Evolutionary conservation across 64 coral and sea anemone species (phyloP), one percentile per base, ranked within the genome.

Genomic region (Dendrophyllia cribrosa): DNA sequence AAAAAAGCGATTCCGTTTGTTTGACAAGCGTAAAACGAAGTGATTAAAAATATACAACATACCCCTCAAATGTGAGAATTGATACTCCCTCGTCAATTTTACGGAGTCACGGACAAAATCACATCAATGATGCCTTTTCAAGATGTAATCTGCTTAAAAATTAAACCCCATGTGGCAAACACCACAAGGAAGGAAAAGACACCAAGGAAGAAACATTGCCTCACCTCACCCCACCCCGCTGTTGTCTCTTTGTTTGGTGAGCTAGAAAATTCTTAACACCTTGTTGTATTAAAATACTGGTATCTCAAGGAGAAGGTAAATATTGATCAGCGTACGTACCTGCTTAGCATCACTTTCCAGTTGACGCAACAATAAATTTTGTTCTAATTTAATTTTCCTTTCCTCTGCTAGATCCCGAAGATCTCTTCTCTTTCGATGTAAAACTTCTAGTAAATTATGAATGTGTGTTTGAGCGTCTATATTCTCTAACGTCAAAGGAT

Each of bases 401-500:
- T 90, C 91, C 23, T 96, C 91, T 0, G 97, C 97, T 51, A 95
- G 77, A 65, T 96, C 97, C 70, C 91, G 83, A 70, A 99, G 92
- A 64, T 96, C 94, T 49, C 97, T 90, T 34, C 97, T 87, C 64
- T 96, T 96, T 12, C 94, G 66, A 77, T 99, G 97, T 74, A 99
- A 96, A 88, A 99, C 91, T 63, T 99, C 97, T 83, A 99, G 82
- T 91, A 99, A 96, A 73, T 99, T 99, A 96, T 96, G 83, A 74
- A 99, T 89, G 49, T 99, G 97, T 22, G 89, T 91, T 77, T 99
- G 97, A 34, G 97, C 97, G 66, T 99, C 97, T 25, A 99, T 99
- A 82, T 96, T 99, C 74, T 99, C 94, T 44, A 89, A 82, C 20
- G 94, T 94, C 34, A 91, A 70, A 1, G 97, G 97, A 60, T 99